Conservation (phyloP, 2,113 vertebrate genomes). For the Pygoscelis antarcticus region DNA sequence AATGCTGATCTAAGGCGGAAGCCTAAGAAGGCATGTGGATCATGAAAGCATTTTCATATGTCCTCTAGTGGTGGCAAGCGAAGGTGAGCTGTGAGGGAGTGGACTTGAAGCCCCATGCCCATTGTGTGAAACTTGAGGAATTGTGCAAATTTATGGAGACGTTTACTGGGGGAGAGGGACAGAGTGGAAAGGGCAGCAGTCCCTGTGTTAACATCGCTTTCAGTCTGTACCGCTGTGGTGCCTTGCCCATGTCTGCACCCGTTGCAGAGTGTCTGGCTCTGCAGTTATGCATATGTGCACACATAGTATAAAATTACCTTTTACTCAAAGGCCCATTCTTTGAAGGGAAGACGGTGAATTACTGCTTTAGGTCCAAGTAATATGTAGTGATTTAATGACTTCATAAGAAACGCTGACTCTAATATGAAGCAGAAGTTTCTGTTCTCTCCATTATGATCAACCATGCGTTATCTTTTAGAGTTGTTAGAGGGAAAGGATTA, state of each 20-base stretch:
- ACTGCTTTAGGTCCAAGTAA: background rate
- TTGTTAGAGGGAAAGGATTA: background rate
- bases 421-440: background rate
- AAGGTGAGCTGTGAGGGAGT: background rate
- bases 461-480: background rate
- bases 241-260: background rate
- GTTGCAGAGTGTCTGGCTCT: background rate
- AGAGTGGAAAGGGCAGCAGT: background rate
- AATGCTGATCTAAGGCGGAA: background rate
- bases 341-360: background rate
- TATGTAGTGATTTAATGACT: background rate
- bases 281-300: rapidly evolving
- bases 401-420: background rate
- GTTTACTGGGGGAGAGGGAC: background rate
- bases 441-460: background rate
- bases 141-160: background rate
- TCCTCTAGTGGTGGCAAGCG: background rate
- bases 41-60: background rate
- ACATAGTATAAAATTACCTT: background rate
- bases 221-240: rapidly evolving
- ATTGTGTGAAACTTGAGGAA: background rate
- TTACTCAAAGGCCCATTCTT: background rate
- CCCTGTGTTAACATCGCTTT: background rate
- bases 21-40: background rate
- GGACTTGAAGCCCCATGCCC: background rate